phyloP scores from a whole-genome alignment of 2,113 vertebrate species.

The Rattus norvegicus region DNA sequence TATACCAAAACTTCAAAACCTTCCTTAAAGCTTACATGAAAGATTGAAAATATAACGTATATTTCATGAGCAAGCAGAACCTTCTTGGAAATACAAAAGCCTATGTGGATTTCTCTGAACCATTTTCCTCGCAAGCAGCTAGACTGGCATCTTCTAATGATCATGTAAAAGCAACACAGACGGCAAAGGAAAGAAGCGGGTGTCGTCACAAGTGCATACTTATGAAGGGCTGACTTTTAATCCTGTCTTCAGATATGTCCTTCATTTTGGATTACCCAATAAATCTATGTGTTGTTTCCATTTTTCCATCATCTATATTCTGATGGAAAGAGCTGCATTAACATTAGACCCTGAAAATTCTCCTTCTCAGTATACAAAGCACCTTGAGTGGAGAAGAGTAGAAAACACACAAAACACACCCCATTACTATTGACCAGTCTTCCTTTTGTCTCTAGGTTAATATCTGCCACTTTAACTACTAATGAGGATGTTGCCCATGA shows the following conservation, averaged over 20 bases:
- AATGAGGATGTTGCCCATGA: not conserved
- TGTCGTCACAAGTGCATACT: not conserved
- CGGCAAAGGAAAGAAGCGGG: not conserved
- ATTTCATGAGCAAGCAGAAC: not conserved
- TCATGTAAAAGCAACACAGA: accelerated
- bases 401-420: not conserved
- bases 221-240: not conserved
- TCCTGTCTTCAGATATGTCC: not conserved
- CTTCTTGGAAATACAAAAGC: not conserved
- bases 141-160: not conserved
- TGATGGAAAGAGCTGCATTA: slow-evolving; percentile 20
- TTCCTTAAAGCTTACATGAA: not conserved
- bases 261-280: slow-evolving; percentile 60
- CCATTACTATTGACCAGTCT: not conserved
- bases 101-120: not conserved
- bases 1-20: not conserved
- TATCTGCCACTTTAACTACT: not conserved
- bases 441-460: not conserved
- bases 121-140: not conserved
- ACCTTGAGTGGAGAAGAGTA: not conserved
- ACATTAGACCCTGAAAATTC: not conserved
- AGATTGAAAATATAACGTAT: not conserved
- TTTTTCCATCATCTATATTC: not conserved
- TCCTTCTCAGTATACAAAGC: not conserved
- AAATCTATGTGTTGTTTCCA: not conserved